Base-by-base conservation (phyloP, 2,113 vertebrate species). In the Podarcis muralis region DNA sequence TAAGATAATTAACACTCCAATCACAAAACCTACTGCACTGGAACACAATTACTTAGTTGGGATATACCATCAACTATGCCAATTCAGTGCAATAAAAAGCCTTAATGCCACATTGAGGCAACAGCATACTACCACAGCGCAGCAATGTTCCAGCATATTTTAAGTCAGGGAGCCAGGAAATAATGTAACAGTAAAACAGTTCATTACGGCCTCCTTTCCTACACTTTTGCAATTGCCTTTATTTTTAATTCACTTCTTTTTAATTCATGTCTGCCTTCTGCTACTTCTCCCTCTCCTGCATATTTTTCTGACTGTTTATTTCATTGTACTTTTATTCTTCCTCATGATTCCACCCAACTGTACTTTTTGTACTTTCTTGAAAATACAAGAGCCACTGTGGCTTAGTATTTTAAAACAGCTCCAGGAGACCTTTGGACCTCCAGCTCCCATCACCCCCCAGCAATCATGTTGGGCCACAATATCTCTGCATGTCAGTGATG, bases 61-160 rank as follows among this genome's bases (percentile, higher is more conserved):
- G 20, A 86, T 62, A 22, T 86, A 77, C 57, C 57, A 77, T 40
- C 57, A 86, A 86, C 74, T 77, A 32, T 35, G 48, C 69, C 71
- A 76, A 65, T 66, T 65, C 74, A 65, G 40, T 65, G 59, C 27
- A 84, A 71, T 84, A 84, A 53, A 83, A 72, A 84, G 81, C 65
- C 35, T 62, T 59, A 35, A 32, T 85, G 71, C n/a, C 83, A 77
- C 35, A 86, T n/a, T 65, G 37, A 3, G 66, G 72, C 32, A 76
- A 30, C 18, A 66, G 7, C 12, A 37, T 4, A 77, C 35, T 65
- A 66, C 22, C 48, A 86, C 35, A 86, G 16, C 4, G 7, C 20
- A 86, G 27, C 43, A 84, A 84, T 84, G 69, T 84, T 53, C 43
- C 43, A 12, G 37, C 37, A 48, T 71, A 83, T 69, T 30, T 48